Evolutionary conservation across 2,888 invertebrate genomes (phyloP).

Genomic region (Erebia epiphron): DNA sequence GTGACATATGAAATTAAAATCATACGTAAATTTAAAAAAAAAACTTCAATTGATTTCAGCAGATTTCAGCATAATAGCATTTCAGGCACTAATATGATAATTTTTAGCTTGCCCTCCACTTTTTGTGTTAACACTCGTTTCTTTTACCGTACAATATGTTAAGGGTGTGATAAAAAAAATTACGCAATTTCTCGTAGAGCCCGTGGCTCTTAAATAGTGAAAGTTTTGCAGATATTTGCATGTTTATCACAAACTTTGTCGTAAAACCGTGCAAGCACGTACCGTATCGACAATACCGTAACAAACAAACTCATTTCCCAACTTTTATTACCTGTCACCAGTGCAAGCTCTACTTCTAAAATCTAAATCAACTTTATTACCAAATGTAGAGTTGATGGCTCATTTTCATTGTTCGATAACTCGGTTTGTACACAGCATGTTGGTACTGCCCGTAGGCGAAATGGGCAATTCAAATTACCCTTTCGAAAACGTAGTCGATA

Average conservation of each 20-base stretch:
- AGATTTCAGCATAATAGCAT: too few species aligned
- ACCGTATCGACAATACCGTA: slow-evolving; percentile 16
- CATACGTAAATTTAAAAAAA: too few species aligned
- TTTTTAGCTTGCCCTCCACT: too few species aligned
- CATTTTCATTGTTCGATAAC: background rate
- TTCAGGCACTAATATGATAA: too few species aligned
- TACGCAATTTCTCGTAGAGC: background rate
- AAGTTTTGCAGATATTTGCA: slow-evolving; percentile 5
- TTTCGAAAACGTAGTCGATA: too few species aligned
- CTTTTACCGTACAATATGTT: too few species aligned
- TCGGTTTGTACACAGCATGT: too few species aligned
- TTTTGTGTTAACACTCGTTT: too few species aligned
- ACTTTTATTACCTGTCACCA: slow-evolving; percentile 38
- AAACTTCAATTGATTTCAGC: too few species aligned
- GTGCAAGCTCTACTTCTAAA: slow-evolving; percentile 5
- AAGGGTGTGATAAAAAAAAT: background rate
- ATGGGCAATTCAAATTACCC: too few species aligned
- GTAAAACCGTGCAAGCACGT: background rate
- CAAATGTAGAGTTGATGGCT: background rate
- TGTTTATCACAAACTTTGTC: background rate
- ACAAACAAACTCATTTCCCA: slow-evolving; percentile 35
- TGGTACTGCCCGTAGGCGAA: too few species aligned
- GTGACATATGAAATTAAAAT: too few species aligned
- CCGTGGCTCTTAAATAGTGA: background rate
- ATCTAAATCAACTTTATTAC: background rate